Percentiles rank a stretch among this genome's conserved stretches.
phyloP scores from a whole-genome alignment of 1,140 invertebrate species.

The Lepidurus arcticus region DNA sequence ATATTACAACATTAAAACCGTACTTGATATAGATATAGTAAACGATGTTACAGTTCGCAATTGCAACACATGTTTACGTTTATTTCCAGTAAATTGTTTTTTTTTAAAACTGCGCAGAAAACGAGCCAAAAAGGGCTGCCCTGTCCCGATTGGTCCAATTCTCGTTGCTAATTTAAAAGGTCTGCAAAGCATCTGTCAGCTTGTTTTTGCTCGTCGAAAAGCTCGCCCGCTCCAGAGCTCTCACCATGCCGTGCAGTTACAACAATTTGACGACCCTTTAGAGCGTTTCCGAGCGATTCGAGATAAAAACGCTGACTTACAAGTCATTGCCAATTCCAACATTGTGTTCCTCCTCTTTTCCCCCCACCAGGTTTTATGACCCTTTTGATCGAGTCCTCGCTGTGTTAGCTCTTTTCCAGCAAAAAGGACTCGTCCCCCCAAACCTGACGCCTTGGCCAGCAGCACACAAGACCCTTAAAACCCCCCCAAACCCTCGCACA shows the following conservation, averaged over 20 bases:
- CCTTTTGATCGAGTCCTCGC: slow-evolving; percentile 20
- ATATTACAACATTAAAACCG: too few relatives aligned
- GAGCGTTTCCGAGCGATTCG: slow-evolving; percentile 5
- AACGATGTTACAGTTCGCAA: too few relatives aligned
- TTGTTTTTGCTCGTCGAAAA: slow-evolving; percentile 5
- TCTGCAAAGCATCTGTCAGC: slow-evolving; percentile 8
- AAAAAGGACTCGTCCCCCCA: not conserved
- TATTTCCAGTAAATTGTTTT: not conserved
- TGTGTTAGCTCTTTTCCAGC: not conserved
- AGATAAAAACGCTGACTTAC: slow-evolving; percentile 22
- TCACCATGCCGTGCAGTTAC: not conserved
- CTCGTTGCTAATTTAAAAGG: not conserved
- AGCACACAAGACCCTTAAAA: not conserved
- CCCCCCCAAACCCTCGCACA: not conserved
- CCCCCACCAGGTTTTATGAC: slow-evolving; percentile 16
- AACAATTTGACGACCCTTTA: slow-evolving; percentile 15
- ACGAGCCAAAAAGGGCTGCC: not conserved
- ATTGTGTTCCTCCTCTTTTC: not conserved
- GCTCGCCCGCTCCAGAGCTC: not conserved
- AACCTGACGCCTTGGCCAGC: not conserved
- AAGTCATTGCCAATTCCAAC: slow-evolving; percentile 17
- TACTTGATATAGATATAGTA: too few relatives aligned
- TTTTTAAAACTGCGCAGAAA: not conserved
- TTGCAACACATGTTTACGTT: too few relatives aligned
- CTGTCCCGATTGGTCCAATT: not conserved